A percentile compares a stretch with the other conserved stretches of the same genome.
These are phyloP conservation scores for Polypterus senegalus DNA, from an alignment of 2,113 vertebrate species.

Conservation along the genomic window DNA sequence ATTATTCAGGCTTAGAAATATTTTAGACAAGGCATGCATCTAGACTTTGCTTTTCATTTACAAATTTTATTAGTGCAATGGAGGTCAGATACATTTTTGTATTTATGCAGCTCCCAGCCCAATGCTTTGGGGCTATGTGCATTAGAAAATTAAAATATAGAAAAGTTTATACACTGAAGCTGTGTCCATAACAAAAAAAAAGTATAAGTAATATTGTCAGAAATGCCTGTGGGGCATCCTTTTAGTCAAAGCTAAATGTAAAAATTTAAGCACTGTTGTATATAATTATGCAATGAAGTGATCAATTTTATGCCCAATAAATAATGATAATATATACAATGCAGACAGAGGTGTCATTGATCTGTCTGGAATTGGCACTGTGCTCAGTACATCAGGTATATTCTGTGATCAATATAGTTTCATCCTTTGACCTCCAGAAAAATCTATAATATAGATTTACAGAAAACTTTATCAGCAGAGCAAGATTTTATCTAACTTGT, in stretches of 20 bases:
- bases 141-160: too few species aligned
- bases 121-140: too few species aligned
- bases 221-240: conserved; percentile 19
- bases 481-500: conserved; percentile 58
- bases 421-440: conserved; percentile 68
- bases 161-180: too few species aligned
- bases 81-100: too few species aligned
- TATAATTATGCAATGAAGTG: conserved; percentile 48
- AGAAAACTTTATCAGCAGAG: conserved; percentile 55
- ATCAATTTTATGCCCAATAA: conserved; percentile 56
- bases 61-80: too few species aligned
- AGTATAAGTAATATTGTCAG: too few species aligned
- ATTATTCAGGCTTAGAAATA: too few species aligned
- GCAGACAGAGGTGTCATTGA: conserved; percentile 73
- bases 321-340: conserved; percentile 70
- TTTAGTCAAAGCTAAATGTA: conserved; percentile 14
- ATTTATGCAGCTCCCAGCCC: too few species aligned
- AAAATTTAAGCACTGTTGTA: conserved; percentile 17
- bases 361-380: conserved; percentile 72
- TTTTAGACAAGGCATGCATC: too few species aligned
- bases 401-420: conserved; percentile 69
- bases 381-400: conserved; percentile 72
- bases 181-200: too few species aligned
- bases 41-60: too few species aligned
- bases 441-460: conserved; percentile 75